Base-by-base conservation (phyloP, 2,888 invertebrate genomes). In the Ormia ochracea region DNA sequence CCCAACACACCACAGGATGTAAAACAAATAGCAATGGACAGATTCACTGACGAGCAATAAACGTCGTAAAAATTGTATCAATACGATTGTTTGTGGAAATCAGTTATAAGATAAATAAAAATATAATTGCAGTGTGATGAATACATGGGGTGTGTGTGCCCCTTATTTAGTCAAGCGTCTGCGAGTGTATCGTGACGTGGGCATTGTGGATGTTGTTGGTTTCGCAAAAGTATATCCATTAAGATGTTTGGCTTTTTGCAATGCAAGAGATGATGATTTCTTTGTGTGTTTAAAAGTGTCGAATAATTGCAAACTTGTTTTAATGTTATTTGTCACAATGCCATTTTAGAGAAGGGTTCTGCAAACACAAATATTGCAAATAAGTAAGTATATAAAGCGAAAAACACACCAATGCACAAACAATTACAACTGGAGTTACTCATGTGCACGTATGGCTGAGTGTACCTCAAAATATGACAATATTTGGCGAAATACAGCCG, bases 301-400 rank as follows among this genome's bases (percentile, higher is more conserved):
- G 38, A 33, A 77, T 70, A 70, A 77, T 63, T 61, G 63, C 69
- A 70, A 26, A 70, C 48, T 77, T 77, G 63, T 77, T 76, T 76
- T 76, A 69, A 63, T 76, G 76, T 69, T 63, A 69, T 76, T 76
- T 54, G 63, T 69, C 52, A 45, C 59, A 76, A 31, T 38, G 21
- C 6, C 21, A 1, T n/a, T 33, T 54, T 12, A 54, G 21, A 6
- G 21, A 3, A 14, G 10, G 10, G 33, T 54, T n/a, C n/a, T n/a
- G n/a, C n/a, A n/a, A n/a, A n/a, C n/a, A n/a, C n/a, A n/a, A n/a
- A n/a, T n/a, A n/a, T n/a, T n/a, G n/a, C n/a, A n/a, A n/a, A n/a
- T n/a, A n/a, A n/a, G n/a, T n/a, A n/a, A n/a, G n/a, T n/a, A n/a
- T n/a, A n/a, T n/a, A n/a, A n/a, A n/a, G n/a, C n/a, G n/a, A n/a